Conservation (phyloP, 2,888 invertebrate genomes). For the Athrips mouffetella region DNA sequence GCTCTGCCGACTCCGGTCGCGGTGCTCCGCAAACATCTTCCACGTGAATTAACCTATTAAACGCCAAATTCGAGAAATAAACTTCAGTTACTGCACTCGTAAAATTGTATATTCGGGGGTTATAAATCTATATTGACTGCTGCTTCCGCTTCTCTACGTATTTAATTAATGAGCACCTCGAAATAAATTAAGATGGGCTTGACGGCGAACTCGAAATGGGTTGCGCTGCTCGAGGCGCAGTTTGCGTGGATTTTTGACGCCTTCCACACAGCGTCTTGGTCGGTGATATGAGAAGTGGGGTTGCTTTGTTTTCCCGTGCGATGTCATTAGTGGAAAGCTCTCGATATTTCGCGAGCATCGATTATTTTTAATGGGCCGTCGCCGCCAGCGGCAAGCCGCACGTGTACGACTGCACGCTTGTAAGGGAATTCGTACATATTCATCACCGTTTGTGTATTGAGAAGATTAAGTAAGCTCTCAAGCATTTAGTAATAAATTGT, state of each 20-base stretch:
- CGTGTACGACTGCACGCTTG: slow-evolving; percentile 25
- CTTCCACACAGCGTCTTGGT: slow-evolving; percentile 7
- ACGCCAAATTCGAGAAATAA: slow-evolving; percentile 59
- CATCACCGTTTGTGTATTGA: not conserved
- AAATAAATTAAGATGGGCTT: slow-evolving; percentile 16
- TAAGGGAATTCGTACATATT: not conserved
- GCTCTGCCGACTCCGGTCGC: slow-evolving; percentile 27
- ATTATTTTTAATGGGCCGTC: slow-evolving; percentile 75
- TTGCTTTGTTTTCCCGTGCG: slow-evolving; percentile 67
- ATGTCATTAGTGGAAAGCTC: slow-evolving; percentile 75
- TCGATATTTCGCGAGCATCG: slow-evolving; percentile 73
- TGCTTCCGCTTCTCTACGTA: slow-evolving; percentile 10
- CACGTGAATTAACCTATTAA: slow-evolving; percentile 74
- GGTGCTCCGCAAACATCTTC: slow-evolving; percentile 62
- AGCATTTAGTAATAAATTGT: not conserved
- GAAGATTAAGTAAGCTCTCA: not conserved
- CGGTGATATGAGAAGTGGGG: not conserved
- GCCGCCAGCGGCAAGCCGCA: slow-evolving; percentile 50
- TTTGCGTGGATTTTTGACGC: slow-evolving; percentile 15
- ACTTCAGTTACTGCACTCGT: slow-evolving; percentile 54
- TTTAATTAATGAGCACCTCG: slow-evolving; percentile 18
- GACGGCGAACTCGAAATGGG: slow-evolving; percentile 3
- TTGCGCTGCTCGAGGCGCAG: slow-evolving; percentile 9
- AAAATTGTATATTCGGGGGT: slow-evolving; percentile 42
- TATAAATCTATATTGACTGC: slow-evolving; percentile 13